Base-by-base conservation (phyloP, 1,140 invertebrate genomes). In the Aricia agestis region DNA sequence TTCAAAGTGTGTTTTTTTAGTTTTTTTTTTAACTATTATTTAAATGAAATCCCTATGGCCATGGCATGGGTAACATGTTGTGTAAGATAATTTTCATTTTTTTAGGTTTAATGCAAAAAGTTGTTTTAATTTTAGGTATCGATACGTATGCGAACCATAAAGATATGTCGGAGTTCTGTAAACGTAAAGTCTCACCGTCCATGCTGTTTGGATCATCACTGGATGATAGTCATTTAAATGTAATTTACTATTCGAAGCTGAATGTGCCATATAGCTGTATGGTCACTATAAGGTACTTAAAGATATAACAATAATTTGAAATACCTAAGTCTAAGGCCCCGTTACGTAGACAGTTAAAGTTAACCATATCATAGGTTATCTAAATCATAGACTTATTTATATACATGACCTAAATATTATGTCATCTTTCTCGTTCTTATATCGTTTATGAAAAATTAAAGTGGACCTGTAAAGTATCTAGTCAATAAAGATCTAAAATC, bases 131-230 rank as follows among this genome's bases (percentile, higher is more conserved):
- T 19, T 9, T 63, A 63, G 18, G 58, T 18, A 17, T 18, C 18
- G 9, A 19, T 19, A 11, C n/a, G 10, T 63, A 63, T 10, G 74
- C 80, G 6, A 75, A 83, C 66, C 82, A 86, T 73, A 84, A 80
- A 63, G 87, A 91, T 25, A 74, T 89, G 18, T 91, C 89, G 1
- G 89, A 91, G 67, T 75, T 85, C 42, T 91, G 89, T 68, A 77
- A 78, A 19, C 79, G 89, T 0, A 75, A 79, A 0, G 87, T 84
- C 9, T 69, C 83, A 31, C 85, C 87, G 0, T 89, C 89, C 0
- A 74, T 91, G 25, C 88, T 89, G 57, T 74, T 89, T 5, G 85
- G 86, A 1, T 79, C 80, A 32, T 75, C 82, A 69, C 79, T 89
- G 1, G 73, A 81, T 15, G 82, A 84, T 1, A 82, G 83, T 6